Conservation (phyloP, 1,140 invertebrate species). For the Parasteatoda tepidariorum region DNA sequence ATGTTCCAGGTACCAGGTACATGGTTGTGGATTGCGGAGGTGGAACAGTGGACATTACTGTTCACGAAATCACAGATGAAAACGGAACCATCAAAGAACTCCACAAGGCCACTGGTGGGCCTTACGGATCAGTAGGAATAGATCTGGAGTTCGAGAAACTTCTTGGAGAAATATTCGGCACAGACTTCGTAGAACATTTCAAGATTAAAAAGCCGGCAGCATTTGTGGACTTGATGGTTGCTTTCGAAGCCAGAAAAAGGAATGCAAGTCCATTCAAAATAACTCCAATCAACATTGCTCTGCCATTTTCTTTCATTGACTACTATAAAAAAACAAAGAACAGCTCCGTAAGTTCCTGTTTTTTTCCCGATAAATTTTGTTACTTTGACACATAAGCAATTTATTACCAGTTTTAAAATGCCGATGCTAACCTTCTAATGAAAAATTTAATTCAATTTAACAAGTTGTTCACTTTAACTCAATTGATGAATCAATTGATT, state of each 20-base stretch:
- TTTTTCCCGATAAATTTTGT: too few species aligned
- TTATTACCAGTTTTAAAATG: too few species aligned
- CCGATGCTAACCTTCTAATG: too few species aligned
- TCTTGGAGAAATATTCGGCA: conserved; percentile 72
- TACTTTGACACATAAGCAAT: too few species aligned
- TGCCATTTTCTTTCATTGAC: conserved; percentile 75
- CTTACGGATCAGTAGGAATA: conserved; percentile 72
- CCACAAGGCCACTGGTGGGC: conserved; percentile 74
- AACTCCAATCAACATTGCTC: conserved; percentile 72
- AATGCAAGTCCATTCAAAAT: conserved; percentile 71
- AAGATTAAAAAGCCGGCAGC: conserved; percentile 71
- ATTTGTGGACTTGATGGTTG: conserved; percentile 74
- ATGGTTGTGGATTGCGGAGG: conserved; percentile 77
- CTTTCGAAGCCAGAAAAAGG: conserved; percentile 74
- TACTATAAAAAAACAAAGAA: conserved; percentile 72
- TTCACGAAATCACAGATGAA: conserved; percentile 72
- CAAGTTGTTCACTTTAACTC: too few species aligned
- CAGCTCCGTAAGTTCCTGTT: conserved; percentile 6
- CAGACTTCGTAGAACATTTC: conserved; percentile 72
- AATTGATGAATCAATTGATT: too few species aligned
- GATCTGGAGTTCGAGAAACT: conserved; percentile 74
- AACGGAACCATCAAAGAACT: conserved; percentile 72
- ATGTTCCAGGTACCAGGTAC: conserved; percentile 71
- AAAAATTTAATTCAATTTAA: too few species aligned
- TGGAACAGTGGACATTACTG: conserved; percentile 76